Evolutionary conservation across 2,797 vertebrate genomes (phyloP), one percentile per base, ranked within the genome.

Genomic region (Neosalanx taihuensis): DNA sequence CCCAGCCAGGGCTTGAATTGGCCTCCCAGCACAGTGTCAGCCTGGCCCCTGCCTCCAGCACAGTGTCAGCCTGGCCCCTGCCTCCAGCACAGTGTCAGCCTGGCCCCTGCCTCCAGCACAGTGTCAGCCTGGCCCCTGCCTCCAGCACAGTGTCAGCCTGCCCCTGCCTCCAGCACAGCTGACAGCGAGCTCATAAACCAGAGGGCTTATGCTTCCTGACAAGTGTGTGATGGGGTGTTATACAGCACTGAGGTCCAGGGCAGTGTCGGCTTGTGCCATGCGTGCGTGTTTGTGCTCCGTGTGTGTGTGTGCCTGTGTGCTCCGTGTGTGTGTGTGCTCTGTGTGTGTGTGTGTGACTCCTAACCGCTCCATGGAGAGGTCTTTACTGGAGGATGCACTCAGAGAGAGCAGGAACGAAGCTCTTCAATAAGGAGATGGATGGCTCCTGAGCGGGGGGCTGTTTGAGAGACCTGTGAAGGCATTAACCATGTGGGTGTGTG

Each of bases 141-240:
- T n/a, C n/a, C n/a, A n/a, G 78, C n/a, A n/a, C n/a, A n/a, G 56
- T 73, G 56, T 51, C 69, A 9, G 51, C 59, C 30, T 64, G 17
- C 59, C 67, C 71, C 78, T 65, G 77, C 80, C 75, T 69, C 83
- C 81, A 78, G 83, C 73, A 82, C 76, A 78, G 73, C 75, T 85
- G 88, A 89, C 82, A 75, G 74, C 83, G 77, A 84, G 81, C 77
- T 90, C 84, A 84, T 74, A 79, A 71, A 80, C 77, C 79, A 18
- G 53, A 4, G 35, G 85, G 85, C 87, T 89, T 89, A 92, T 87
- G 84, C 73, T 82, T 87, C 83, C 70, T 91, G 90, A 91, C 90
- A 92, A 86, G 83, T 86, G 83, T 85, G 83, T 80, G 85, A 90
- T 72, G 77, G 77, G 69, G 82, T 83, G 84, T 83, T 85, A 82